phyloP scores from a whole-genome alignment of 2,797 vertebrate genomes.

The Arvicola amphibius region DNA sequence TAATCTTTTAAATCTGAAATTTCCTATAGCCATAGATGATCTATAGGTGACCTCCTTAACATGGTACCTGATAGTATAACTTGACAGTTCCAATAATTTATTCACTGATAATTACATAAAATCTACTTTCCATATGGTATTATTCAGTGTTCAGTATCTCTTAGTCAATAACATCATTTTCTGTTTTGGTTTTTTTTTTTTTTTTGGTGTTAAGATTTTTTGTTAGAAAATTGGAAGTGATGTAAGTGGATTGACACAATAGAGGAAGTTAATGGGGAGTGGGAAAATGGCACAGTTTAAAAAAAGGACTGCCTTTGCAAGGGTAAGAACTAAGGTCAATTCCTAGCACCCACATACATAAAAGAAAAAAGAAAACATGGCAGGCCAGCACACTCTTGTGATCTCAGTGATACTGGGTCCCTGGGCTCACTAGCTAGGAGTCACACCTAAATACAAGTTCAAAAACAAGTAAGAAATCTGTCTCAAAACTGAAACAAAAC shows the following conservation, averaged over 20 bases:
- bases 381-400: not conserved
- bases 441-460: not conserved
- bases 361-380: not conserved
- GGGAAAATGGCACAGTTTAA: not conserved
- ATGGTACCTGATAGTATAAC: not conserved
- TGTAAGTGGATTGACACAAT: not conserved
- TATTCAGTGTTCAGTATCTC: not conserved
- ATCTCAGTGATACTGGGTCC: no score
- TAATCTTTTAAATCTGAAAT: not conserved
- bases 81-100: not conserved
- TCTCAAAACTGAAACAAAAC: not conserved
- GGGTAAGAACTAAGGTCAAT: not conserved
- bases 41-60: not conserved
- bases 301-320: not conserved
- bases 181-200: not conserved
- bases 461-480: not conserved
- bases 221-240: conserved; percentile 1
- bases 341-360: not conserved
- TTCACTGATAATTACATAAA: not conserved
- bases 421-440: not conserved
- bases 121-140: not conserved
- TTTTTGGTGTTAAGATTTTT: not conserved
- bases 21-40: not conserved
- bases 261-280: not conserved
- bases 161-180: not conserved